A percentile compares a stretch with the other conserved stretches of the same genome.
Conservation (phyloP, 1,140 invertebrate genomes). For the Zaprionus camerounensis region DNA sequence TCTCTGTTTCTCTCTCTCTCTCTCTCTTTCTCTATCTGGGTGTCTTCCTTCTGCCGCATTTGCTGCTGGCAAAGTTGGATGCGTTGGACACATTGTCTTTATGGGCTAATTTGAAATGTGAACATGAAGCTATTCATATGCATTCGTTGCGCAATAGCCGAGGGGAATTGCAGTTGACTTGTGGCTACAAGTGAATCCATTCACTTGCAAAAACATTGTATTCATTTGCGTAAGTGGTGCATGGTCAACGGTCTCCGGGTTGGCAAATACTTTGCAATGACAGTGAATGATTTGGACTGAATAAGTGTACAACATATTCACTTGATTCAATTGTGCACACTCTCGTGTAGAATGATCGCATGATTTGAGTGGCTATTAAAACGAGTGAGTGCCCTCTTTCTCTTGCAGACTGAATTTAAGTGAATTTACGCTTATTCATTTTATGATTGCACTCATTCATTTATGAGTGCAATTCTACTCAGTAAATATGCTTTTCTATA, state of each 20-base stretch:
- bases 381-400: not conserved
- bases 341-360: not conserved
- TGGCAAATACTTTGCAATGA: not conserved
- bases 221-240: conserved; percentile 19
- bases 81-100: conserved; percentile 12
- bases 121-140: conserved; percentile 23
- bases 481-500: not conserved
- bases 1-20: not conserved
- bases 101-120: conserved; percentile 27
- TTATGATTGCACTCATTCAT: conserved; percentile 13
- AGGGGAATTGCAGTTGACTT: conserved; percentile 9
- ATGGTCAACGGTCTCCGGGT: not conserved
- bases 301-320: conserved; percentile 4
- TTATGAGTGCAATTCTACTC: conserved; percentile 9
- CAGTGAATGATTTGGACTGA: not conserved
- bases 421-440: not conserved
- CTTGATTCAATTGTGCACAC: not conserved
- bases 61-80: not conserved
- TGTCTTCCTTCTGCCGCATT: no score
- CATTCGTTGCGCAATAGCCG: conserved; percentile 25
- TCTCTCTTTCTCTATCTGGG: not conserved
- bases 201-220: conserved; percentile 12
- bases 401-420: not conserved
- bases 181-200: conserved; percentile 24
- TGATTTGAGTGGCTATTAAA: not conserved